Conservation (phyloP, 23 tunicate species). For the Corella eumyota region DNA sequence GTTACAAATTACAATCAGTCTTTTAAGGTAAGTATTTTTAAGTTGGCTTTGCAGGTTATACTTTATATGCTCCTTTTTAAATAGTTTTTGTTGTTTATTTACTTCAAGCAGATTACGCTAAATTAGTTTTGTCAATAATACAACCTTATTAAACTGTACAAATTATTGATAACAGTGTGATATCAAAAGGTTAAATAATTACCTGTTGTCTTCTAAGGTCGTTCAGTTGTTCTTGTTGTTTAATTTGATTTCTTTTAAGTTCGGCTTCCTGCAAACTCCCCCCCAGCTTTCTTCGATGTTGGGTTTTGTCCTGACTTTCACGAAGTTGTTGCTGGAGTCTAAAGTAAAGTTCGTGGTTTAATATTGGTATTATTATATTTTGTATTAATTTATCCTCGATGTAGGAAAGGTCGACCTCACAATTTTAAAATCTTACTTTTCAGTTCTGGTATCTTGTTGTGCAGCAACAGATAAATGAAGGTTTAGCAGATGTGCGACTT, state of each 20-base stretch:
- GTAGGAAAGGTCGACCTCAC: background rate
- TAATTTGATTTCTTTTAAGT: slow-evolving; percentile 60
- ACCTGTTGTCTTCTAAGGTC: slow-evolving; percentile 72
- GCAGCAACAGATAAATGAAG: slow-evolving; percentile 44
- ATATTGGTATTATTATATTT: too few relatives aligned
- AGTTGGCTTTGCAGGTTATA: too few relatives aligned
- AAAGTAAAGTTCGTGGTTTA: background rate
- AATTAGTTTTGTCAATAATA: too few relatives aligned
- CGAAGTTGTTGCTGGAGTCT: slow-evolving; percentile 23
- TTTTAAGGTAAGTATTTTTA: too few relatives aligned
- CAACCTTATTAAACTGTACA: too few relatives aligned
- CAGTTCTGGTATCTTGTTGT: slow-evolving; percentile 72
- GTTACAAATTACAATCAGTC: too few relatives aligned
- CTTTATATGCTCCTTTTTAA: too few relatives aligned
- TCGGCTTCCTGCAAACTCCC: slow-evolving; percentile 60
- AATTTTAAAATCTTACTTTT: slow-evolving; percentile 34
- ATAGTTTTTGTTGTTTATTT: too few relatives aligned
- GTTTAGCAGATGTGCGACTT: slow-evolving; percentile 37
- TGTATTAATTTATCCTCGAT: background rate
- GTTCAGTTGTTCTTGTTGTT: slow-evolving; percentile 69
- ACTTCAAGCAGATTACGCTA: too few relatives aligned
- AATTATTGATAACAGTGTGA: too few relatives aligned
- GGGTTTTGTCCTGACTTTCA: background rate
- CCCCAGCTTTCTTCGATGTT: slow-evolving; percentile 17
- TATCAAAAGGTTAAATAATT: too few relatives aligned